A percentile compares a stretch with the other conserved stretches of the same genome.
Conservation (phyloP, 2,113 vertebrate genomes). For the Tragelaphus buxtoni region DNA sequence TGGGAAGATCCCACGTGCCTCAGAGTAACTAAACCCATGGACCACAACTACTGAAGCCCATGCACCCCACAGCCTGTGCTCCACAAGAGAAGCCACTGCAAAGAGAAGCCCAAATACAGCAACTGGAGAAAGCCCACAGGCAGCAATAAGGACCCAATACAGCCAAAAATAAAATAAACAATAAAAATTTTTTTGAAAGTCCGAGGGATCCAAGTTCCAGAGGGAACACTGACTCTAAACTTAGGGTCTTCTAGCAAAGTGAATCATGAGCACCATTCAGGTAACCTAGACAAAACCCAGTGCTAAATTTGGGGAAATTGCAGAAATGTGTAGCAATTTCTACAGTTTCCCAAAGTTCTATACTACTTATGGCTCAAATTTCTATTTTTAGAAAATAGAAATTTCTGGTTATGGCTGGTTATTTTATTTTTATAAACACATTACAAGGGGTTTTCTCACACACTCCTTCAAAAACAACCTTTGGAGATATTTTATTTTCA, state of each 20-base stretch:
- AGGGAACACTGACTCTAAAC: neutral
- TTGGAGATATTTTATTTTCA: neutral
- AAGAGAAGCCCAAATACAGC: neutral
- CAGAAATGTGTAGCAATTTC: neutral
- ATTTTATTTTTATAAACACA: neutral
- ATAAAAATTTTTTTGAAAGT: neutral
- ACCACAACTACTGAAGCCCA: neutral
- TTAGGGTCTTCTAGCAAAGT: neutral
- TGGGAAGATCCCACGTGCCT: neutral
- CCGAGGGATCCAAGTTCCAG: neutral
- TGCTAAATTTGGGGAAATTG: neutral
- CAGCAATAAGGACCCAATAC: neutral
- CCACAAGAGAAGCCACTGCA: neutral
- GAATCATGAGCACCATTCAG: neutral
- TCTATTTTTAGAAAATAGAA: neutral
- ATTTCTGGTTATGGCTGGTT: neutral
- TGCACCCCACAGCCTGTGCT: neutral
- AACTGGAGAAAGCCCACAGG: neutral
- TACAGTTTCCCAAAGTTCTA: neutral
- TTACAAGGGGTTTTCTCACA: neutral
- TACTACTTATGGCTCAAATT: neutral
- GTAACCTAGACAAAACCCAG: neutral
- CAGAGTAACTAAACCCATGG: neutral
- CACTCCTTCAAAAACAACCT: neutral
- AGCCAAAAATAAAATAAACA: neutral